Evolutionary conservation across 2,113 vertebrate species (phyloP), one percentile per base, ranked within the genome.

Genomic region (Oenanthe oenanthe): DNA sequence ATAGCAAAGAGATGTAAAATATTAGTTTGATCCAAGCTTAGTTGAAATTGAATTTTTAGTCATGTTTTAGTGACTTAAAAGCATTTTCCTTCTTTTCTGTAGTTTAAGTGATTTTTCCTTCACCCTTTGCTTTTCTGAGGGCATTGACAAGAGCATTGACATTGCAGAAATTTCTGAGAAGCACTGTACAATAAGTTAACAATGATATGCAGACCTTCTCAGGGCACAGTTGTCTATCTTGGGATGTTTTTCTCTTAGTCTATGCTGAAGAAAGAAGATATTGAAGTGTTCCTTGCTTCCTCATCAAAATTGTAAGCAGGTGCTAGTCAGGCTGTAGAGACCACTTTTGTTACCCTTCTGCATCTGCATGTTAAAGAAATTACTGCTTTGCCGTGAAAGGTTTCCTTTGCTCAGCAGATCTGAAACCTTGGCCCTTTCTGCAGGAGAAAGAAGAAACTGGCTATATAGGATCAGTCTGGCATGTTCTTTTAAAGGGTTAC

Each of bases 31-130:
- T 11, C 4, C 40, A n/a, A 53, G 17, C 32, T 79, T 96, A 47
- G 40, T 11, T 67, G 51, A 95, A 93, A 95, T 76, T 79, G 76
- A 86, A 65, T 84, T 95, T 97, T 95, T 58, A 81, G 16, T 34
- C 22, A 3, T 67, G 17, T 81, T 91, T 95, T 66, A 74, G 34
- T 78, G 31, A 51, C n/a, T 43, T 4, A 67, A 81, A 95, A 85
- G 12, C 40, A 26, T 67, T 85, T 89, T 81, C 14, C 32, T 92
- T 48, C 40, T 90, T 58, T 94, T 85, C 20, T 57, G 20, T 54
- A 20, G 18, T n/a, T 51, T 47, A 65, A 76, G 26, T 26, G 13
- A 88, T 68, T 70, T 73, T 88, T 13, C 36, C 47, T 71, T 81
- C 45, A 54, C 48, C 32, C 45, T 88, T 93, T 7, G 1, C 16